A percentile compares a stretch with the other conserved stretches of the same genome.
phyloP scores from a whole-genome alignment of 2,113 vertebrate species.

The Ceyx margarethae region DNA sequence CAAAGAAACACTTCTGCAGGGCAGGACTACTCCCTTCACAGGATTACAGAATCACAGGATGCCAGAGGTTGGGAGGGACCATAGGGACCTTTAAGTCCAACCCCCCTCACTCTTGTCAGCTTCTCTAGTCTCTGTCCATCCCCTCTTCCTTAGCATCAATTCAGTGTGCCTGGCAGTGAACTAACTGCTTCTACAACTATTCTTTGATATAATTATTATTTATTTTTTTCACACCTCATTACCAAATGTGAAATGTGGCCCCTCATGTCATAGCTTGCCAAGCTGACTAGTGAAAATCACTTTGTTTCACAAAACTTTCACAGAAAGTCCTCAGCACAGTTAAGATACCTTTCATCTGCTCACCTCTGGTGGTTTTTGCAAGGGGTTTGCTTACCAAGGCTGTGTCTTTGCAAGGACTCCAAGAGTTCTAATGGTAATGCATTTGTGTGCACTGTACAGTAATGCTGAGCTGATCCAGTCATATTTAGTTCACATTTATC shows the following conservation, averaged over 20 bases:
- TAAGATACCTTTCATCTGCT: not conserved
- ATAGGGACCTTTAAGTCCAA: too few species aligned
- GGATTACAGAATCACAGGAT: too few species aligned
- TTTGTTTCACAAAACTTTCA: not conserved
- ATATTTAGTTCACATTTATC: slow-evolving; percentile 71
- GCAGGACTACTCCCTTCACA: not conserved
- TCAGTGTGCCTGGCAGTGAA: not conserved
- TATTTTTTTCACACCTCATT: not conserved
- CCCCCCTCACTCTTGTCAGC: not conserved
- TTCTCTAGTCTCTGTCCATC: not conserved
- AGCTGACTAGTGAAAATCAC: not conserved
- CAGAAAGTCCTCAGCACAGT: not conserved
- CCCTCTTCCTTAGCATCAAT: not conserved
- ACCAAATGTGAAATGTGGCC: not conserved
- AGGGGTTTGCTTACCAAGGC: not conserved
- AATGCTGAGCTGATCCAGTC: slow-evolving; percentile 43
- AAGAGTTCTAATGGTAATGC: slow-evolving; percentile 38
- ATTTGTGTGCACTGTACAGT: slow-evolving; percentile 33
- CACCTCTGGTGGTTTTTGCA: not conserved
- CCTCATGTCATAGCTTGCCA: not conserved
- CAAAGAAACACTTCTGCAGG: not conserved
- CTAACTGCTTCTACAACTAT: not conserved
- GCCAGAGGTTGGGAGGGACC: too few species aligned
- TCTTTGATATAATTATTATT: not conserved
- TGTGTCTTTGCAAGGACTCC: not conserved